Conservation (phyloP, 2,888 invertebrate genomes). For the Lomographa bimaculata region DNA sequence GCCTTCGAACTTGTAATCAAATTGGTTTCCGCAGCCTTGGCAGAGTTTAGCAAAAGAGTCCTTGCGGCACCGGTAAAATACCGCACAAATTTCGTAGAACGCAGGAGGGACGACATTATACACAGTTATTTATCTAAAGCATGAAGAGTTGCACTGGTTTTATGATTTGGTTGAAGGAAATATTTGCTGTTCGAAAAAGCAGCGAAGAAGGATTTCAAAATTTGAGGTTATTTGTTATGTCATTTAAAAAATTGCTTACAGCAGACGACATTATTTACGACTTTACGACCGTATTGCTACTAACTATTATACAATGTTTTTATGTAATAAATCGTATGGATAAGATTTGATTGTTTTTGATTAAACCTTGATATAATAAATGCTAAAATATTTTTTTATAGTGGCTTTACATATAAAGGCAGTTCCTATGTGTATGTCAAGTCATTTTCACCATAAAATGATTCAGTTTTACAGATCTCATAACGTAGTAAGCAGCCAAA, state of each 20-base stretch:
- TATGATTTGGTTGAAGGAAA: constrained; percentile 13
- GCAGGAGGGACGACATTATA: constrained; percentile 86
- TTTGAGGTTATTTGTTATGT: constrained; percentile 71
- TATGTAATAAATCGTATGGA: too few relatives aligned
- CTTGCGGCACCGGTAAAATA: constrained; percentile 89
- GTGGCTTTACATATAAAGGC: too few relatives aligned
- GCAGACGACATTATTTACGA: too few relatives aligned
- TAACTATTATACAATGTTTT: too few relatives aligned
- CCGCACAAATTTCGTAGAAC: constrained; percentile 89
- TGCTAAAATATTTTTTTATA: too few relatives aligned
- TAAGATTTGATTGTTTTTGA: too few relatives aligned
- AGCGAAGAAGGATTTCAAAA: constrained; percentile 14
- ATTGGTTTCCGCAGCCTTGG: constrained; percentile 85
- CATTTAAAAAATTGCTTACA: constrained; percentile 33
- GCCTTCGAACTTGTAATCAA: constrained; percentile 71
- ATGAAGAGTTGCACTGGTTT: constrained; percentile 33
- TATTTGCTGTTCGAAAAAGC: constrained; percentile 11
- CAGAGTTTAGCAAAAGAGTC: constrained; percentile 86
- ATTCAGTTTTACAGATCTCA: too few relatives aligned
- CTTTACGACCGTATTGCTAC: too few relatives aligned
- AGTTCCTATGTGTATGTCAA: too few relatives aligned
- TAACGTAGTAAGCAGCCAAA: too few relatives aligned
- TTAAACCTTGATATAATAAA: too few relatives aligned
- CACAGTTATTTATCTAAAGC: constrained; percentile 30
- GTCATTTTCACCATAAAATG: too few relatives aligned